phyloP scores from a whole-genome alignment of 2,888 invertebrate species.

The Tachina lurida region DNA sequence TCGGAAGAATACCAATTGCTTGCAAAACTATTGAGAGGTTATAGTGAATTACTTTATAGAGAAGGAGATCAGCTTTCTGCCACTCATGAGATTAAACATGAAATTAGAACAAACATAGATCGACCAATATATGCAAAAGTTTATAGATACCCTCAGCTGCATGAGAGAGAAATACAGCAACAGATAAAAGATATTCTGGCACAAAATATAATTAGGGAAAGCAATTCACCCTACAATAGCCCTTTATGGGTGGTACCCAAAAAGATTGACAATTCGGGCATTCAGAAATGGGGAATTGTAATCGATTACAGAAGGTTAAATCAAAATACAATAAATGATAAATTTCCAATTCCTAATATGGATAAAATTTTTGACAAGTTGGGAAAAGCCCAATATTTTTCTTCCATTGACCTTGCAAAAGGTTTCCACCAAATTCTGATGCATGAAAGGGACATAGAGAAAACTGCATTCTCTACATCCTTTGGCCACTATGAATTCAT shows the following conservation, averaged over 20 bases:
- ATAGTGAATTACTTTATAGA: no score
- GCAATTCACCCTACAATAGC: slow-evolving; percentile 13
- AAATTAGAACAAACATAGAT: slow-evolving; percentile 14
- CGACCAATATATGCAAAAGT: neutral
- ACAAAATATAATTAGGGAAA: slow-evolving; percentile 9
- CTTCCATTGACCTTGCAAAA: no score
- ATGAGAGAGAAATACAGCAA: neutral
- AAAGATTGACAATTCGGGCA: neutral
- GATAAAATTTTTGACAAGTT: no score
- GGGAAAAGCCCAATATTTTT: no score
- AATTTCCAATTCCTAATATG: neutral
- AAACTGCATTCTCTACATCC: slow-evolving; percentile 1
- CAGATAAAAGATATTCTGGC: neutral
- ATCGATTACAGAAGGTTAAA: slow-evolving; percentile 5
- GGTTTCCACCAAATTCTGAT: neutral
- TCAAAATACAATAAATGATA: slow-evolving; percentile 4
- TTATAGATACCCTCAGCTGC: neutral
- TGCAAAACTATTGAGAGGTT: slow-evolving; percentile 5
- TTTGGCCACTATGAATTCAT: neutral
- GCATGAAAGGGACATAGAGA: neutral
- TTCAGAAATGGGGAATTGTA: neutral
- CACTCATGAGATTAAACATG: slow-evolving; percentile 8
- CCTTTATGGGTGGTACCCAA: neutral
- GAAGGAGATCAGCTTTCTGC: no score
- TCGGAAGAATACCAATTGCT: neutral